phyloP scores from a whole-genome alignment of 2,797 vertebrate genomes.

The Bradypodion pumilum region DNA sequence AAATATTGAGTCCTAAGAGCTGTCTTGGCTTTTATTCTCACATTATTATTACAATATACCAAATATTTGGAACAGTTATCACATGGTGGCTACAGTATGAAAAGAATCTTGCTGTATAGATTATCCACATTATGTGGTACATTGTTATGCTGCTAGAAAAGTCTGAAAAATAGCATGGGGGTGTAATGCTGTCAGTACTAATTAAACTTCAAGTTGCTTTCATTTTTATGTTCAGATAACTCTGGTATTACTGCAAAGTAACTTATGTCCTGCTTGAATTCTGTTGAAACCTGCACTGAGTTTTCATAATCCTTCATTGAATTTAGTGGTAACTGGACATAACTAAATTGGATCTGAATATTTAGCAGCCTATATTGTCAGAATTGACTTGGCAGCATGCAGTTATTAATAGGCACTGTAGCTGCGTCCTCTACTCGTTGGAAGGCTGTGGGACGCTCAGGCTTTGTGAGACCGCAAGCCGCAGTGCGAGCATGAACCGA shows the following conservation, averaged over 20 bases:
- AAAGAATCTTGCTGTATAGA: background rate
- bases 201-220: background rate
- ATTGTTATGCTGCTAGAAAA: background rate
- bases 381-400: too few species aligned
- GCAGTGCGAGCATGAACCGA: too few species aligned
- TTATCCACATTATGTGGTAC: background rate
- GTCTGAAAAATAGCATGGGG: background rate
- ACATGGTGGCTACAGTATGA: background rate
- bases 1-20: background rate
- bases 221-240: too few species aligned
- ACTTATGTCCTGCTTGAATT: background rate
- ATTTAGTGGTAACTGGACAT: background rate
- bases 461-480: too few species aligned
- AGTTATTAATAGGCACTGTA: too few species aligned
- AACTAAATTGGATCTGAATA: background rate
- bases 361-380: background rate
- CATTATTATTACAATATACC: background rate
- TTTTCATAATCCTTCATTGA: background rate
- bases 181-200: background rate
- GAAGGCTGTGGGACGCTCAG: too few species aligned
- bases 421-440: too few species aligned
- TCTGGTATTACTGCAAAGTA: background rate
- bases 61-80: background rate
- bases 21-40: background rate
- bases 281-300: background rate